A percentile compares a stretch with the other conserved stretches of the same genome.
These are phyloP conservation scores for Coelinius sp. DNA, from an alignment of 2,888 invertebrate genomes.

Conservation along the genomic window DNA sequence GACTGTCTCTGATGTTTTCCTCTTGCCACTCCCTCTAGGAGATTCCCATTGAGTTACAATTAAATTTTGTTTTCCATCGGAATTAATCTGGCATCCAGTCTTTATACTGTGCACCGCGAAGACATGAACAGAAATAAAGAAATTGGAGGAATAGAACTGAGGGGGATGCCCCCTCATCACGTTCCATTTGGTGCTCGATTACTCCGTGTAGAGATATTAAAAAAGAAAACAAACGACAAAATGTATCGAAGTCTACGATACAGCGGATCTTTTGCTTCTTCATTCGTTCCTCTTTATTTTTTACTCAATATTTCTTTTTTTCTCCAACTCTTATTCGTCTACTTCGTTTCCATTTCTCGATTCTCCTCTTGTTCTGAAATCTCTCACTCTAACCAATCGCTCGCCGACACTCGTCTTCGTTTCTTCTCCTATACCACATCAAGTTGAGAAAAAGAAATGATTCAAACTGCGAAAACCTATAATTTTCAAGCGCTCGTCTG, in stretches of 20 bases:
- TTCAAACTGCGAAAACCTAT: constrained; percentile 68
- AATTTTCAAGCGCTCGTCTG: constrained; percentile 59
- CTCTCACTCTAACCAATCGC: constrained; percentile 45
- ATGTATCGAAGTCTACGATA: constrained; percentile 1
- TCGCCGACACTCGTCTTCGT: constrained; percentile 40
- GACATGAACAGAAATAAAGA: constrained; percentile 11
- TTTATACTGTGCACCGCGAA: neutral
- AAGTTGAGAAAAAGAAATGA: constrained; percentile 58
- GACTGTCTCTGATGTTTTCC: constrained; percentile 7
- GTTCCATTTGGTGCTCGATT: constrained; percentile 28
- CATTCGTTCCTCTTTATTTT: constrained; percentile 44
- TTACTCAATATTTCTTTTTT: constrained; percentile 29
- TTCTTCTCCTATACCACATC: constrained; percentile 38
- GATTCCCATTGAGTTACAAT: constrained; percentile 44
- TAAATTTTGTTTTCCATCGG: constrained; percentile 49
- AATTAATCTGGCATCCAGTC: constrained; percentile 42
- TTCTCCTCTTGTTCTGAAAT: constrained; percentile 2
- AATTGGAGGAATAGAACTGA: neutral
- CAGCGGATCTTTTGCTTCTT: constrained; percentile 5
- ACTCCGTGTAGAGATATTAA: constrained; percentile 28
- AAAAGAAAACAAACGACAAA: constrained; percentile 7
- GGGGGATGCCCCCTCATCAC: neutral
- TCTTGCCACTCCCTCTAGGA: neutral
- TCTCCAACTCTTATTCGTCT: constrained; percentile 18
- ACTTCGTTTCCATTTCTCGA: constrained; percentile 26